phyloP scores from a whole-genome alignment of 2,888 invertebrate species.

The Brenthis daphne region DNA sequence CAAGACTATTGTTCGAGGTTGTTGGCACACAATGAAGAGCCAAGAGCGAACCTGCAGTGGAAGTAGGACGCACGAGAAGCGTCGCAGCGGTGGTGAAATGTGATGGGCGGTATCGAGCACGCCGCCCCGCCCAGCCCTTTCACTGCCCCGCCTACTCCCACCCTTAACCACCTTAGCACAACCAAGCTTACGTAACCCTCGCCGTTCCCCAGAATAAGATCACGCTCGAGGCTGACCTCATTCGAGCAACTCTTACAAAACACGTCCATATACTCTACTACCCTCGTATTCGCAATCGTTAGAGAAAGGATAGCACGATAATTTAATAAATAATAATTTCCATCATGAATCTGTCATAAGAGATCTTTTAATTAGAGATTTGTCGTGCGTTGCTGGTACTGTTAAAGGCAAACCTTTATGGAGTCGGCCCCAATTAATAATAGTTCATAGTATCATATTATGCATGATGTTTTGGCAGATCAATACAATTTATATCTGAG shows the following conservation, averaged over 20 bases:
- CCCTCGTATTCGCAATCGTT: conserved; percentile 50
- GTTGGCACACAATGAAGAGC: conserved; percentile 77
- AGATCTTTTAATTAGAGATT: conserved; percentile 55
- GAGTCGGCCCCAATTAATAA: conserved; percentile 29
- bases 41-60: conserved; percentile 70
- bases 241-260: conserved; percentile 48
- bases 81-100: conserved; percentile 74
- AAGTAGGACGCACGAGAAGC: conserved; percentile 73
- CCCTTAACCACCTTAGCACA: conserved; percentile 63
- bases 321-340: conserved; percentile 57
- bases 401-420: conserved; percentile 33
- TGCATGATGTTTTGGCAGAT: conserved; percentile 33
- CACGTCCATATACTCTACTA: conserved; percentile 30
- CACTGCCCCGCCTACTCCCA: conserved; percentile 74
- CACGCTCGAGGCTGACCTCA: conserved; percentile 66
- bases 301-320: conserved; percentile 47
- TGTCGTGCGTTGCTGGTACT: conserved; percentile 41
- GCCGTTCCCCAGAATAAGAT: conserved; percentile 64
- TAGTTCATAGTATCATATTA: conserved; percentile 22
- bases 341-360: conserved; percentile 49
- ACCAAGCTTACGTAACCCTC: conserved; percentile 63
- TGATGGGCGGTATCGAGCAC: conserved; percentile 74
- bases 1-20: conserved; percentile 73
- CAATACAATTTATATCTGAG: conserved; percentile 35
- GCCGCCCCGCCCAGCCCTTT: conserved; percentile 79